Base-by-base conservation (phyloP, 2,888 invertebrate species). In the Lepidonotus clava region DNA sequence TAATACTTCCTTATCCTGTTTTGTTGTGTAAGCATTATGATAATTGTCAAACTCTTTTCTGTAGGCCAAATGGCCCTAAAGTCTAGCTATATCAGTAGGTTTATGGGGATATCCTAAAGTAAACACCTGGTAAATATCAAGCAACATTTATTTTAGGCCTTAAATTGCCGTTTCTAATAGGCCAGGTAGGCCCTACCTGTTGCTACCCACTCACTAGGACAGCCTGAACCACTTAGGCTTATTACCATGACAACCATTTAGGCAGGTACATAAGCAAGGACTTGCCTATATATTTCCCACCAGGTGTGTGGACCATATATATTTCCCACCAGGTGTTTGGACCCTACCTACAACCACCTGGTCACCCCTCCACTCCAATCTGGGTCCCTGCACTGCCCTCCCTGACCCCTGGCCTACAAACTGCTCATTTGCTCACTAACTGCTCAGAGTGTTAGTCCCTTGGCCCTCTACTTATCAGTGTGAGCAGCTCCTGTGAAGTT, bases 401-500 rank as follows among this genome's bases (percentile, higher is more conserved):
- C 18, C 53, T 53, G 53, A 53, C 53, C 53, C 53, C 53, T 53
- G 21, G n/a, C 53, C 53, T 53, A n/a, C 53, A 18, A n/a, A 18
- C 53, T 53, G 18, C 53, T 53, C 53, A 53, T 46, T n/a, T n/a
- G n/a, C n/a, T n/a, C 8, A 46, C 53, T 53, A 53, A 53, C 53
- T 1, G 53, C 6, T 53, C 53, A n/a, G 53, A 53, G n/a, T n/a
- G n/a, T 53, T 53, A 53, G 18, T 2, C 53, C 53, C 53, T n/a
- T n/a, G 53, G 53, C 53, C 21, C 21, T n/a, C n/a, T n/a, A n/a
- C 53, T 53, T 53, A 53, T 53, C 53, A 53, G 53, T 53, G 18
- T 53, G 53, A 53, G 53, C 53, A n/a, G 53, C 53, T 53, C 53
- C n/a, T 53, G 53, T 53, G 53, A 53, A n/a, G 53, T 53, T 53